Percentiles rank a stretch among this genome's conserved stretches.
Evolutionary conservation across 1,140 invertebrate genomes (phyloP).

Genomic region (Lanistes nyassanus): DNA sequence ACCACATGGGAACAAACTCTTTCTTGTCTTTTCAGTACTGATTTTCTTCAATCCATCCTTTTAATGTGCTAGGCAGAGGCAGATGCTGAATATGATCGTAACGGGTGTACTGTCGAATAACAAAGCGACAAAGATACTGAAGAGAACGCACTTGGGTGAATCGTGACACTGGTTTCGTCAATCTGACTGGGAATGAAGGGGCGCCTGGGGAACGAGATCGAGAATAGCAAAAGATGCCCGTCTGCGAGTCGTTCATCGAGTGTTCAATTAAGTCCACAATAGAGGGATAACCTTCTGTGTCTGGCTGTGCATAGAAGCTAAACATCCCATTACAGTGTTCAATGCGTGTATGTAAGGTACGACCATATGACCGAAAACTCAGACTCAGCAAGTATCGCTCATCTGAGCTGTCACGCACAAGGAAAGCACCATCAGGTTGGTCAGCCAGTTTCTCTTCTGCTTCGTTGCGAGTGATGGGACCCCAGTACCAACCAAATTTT

Average conservation of each 20-base stretch:
- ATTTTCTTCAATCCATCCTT: constrained; percentile 70
- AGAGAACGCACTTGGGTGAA: constrained; percentile 80
- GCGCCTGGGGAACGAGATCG: constrained; percentile 74
- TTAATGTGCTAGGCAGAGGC: constrained; percentile 77
- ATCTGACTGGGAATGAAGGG: constrained; percentile 77
- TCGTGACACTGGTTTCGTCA: constrained; percentile 82
- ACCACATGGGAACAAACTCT: no score
- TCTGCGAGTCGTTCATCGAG: constrained; percentile 76
- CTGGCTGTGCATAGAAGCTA: constrained; percentile 75
- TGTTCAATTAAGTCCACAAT: constrained; percentile 78
- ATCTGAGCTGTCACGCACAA: constrained; percentile 81
- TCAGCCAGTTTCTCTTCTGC: constrained; percentile 75
- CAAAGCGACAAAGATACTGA: constrained; percentile 81
- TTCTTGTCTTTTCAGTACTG: constrained; percentile 54
- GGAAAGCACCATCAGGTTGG: constrained; percentile 81
- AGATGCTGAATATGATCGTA: constrained; percentile 79
- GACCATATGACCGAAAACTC: constrained; percentile 80
- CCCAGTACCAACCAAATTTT: constrained; percentile 78
- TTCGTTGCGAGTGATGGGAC: constrained; percentile 73
- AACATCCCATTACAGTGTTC: constrained; percentile 77
- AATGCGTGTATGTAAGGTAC: constrained; percentile 78
- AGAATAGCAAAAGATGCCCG: constrained; percentile 80
- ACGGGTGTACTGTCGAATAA: constrained; percentile 78
- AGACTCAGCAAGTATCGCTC: constrained; percentile 77
- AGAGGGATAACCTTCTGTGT: constrained; percentile 75